Evolutionary conservation across 2,888 invertebrate species (phyloP).

Genomic region (Polydrusus cervinus): DNA sequence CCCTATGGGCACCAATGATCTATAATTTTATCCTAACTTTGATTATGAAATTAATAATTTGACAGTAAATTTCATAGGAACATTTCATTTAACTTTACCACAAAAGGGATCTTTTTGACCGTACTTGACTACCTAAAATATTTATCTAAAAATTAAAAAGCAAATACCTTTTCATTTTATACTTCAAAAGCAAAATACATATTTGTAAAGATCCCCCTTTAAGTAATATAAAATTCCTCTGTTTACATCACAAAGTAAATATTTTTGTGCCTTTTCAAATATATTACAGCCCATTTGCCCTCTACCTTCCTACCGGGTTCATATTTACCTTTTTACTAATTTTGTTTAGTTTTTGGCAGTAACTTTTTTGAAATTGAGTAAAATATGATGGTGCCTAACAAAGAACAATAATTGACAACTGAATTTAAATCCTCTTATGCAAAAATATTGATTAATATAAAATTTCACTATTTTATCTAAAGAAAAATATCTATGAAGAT

Average conservation of each 20-base stretch:
- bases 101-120: not conserved
- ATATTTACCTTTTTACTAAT: constrained; percentile 12
- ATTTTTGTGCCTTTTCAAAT: constrained; percentile 42
- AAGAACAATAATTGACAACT: too few relatives aligned
- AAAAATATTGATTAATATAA: too few relatives aligned
- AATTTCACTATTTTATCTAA: too few relatives aligned
- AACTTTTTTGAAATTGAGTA: too few relatives aligned
- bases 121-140: not conserved
- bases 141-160: constrained; percentile 15
- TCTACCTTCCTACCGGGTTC: not conserved
- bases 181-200: constrained; percentile 22
- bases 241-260: constrained; percentile 38
- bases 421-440: too few relatives aligned
- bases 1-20: too few relatives aligned
- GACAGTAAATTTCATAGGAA: not conserved
- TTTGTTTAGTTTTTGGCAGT: not conserved
- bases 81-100: not conserved
- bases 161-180: constrained; percentile 14
- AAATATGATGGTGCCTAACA: too few relatives aligned
- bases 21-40: too few relatives aligned
- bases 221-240: constrained; percentile 35
- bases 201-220: constrained; percentile 19
- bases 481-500: too few relatives aligned
- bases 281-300: constrained; percentile 23
- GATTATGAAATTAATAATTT: not conserved